These are phyloP conservation scores for Cacatua alba DNA, from an alignment of 2,113 vertebrate genomes.

Conservation along the genomic window DNA sequence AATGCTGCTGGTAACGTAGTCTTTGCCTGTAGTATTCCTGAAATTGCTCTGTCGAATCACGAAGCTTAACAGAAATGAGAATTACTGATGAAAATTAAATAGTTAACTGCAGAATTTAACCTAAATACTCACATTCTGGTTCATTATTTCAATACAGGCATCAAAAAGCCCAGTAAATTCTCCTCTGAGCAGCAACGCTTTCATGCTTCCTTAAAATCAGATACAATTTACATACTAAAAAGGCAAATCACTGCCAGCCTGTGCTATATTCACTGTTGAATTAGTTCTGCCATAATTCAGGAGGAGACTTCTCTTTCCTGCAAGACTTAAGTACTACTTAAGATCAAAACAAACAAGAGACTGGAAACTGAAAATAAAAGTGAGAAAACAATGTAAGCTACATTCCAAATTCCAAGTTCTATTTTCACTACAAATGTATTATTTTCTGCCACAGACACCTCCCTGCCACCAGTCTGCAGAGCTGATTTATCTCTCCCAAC, in stretches of 20 bases:
- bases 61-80: slow-evolving; percentile 79
- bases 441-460: background rate
- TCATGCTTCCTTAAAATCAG: background rate
- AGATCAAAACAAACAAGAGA: background rate
- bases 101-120: background rate
- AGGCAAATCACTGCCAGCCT: background rate
- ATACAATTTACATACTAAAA: background rate
- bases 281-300: background rate
- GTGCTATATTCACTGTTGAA: background rate
- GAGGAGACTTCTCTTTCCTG: background rate
- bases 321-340: background rate
- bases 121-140: background rate
- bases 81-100: background rate
- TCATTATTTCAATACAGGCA: background rate
- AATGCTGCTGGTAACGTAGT: slow-evolving; percentile 94
- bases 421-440: background rate
- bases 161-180: background rate
- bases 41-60: slow-evolving; percentile 92
- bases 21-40: slow-evolving; percentile 96
- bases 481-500: background rate
- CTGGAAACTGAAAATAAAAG: background rate
- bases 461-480: background rate
- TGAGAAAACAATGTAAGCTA: background rate
- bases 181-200: background rate
- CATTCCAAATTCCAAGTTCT: background rate